phyloP scores from a whole-genome alignment of 30 jellyfish, hydroid and myxozoan species.

The Rhopilema esculentum region DNA sequence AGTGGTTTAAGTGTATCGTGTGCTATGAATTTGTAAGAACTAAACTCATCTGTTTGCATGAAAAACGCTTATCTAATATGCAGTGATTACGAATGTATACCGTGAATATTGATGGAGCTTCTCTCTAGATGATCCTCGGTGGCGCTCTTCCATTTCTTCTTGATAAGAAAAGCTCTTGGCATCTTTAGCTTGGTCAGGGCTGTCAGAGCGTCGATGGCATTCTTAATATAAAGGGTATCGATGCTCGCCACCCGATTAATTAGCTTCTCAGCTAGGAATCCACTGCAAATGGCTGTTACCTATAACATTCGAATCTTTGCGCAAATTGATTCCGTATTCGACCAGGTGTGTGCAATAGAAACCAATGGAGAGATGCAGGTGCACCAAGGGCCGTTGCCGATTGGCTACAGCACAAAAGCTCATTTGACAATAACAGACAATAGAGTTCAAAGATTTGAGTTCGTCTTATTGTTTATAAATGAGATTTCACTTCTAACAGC shows the following conservation, averaged over 20 bases:
- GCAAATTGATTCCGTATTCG: slow-evolving; percentile 14
- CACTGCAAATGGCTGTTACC: slow-evolving; percentile 51
- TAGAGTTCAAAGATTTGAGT: background rate
- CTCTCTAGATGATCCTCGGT: background rate
- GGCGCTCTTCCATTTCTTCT: slow-evolving; percentile 44
- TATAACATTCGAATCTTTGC: slow-evolving; percentile 23
- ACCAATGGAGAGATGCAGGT: slow-evolving; percentile 57
- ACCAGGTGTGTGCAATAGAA: slow-evolving; percentile 63
- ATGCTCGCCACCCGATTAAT: slow-evolving; percentile 14
- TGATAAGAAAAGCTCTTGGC: slow-evolving; percentile 57
- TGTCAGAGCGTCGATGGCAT: background rate
- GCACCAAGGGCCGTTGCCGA: slow-evolving; percentile 21
- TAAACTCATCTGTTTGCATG: background rate
- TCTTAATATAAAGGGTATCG: background rate
- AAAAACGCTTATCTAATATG: background rate
- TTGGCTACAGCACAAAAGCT: slow-evolving; percentile 17
- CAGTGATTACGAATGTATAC: background rate
- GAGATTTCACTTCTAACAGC: background rate
- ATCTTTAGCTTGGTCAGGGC: slow-evolving; percentile 24
- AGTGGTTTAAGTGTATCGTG: too few species aligned
- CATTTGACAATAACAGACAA: slow-evolving; percentile 17
- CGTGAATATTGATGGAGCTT: background rate
- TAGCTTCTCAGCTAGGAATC: slow-evolving; percentile 39
- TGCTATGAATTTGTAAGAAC: background rate
- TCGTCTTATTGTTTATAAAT: slow-evolving; percentile 5